Conservation (phyloP, 2,113 vertebrate species). For the Nyctibius bracteatus region DNA sequence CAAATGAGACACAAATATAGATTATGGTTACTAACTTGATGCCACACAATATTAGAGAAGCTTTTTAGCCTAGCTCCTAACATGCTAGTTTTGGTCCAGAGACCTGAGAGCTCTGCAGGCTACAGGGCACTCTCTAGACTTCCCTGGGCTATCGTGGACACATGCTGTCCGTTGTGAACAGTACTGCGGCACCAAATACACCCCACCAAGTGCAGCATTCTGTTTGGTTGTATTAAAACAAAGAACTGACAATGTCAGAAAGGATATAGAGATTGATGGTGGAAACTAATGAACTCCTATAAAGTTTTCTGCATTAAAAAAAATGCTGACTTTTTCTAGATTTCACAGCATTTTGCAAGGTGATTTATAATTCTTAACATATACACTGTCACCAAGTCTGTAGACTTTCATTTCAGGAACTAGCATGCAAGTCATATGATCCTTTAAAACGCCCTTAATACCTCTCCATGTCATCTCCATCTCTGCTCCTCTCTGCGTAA, state of each 20-base stretch:
- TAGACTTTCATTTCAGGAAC: neutral
- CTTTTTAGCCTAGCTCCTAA: neutral
- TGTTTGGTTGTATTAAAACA: neutral
- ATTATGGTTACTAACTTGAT: neutral
- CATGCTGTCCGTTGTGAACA: neutral
- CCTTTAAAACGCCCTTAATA: neutral
- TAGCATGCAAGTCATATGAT: neutral
- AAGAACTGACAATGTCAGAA: neutral
- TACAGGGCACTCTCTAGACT: neutral
- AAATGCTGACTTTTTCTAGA: neutral
- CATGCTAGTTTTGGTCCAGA: neutral
- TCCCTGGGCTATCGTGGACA: neutral
- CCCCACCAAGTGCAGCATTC: neutral
- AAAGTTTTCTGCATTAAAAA: neutral
- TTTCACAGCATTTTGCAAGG: neutral
- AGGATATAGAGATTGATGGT: neutral
- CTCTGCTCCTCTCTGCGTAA: neutral
- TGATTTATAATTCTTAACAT: neutral
- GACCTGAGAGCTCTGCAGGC: neutral
- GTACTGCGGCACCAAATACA: neutral
- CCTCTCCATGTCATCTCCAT: neutral
- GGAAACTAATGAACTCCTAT: neutral
- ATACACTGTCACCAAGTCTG: neutral
- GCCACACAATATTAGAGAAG: neutral
- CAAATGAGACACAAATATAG: neutral